Evolutionary conservation across 2,888 invertebrate genomes (phyloP).

Genomic region (Anoplius nigerrimus): DNA sequence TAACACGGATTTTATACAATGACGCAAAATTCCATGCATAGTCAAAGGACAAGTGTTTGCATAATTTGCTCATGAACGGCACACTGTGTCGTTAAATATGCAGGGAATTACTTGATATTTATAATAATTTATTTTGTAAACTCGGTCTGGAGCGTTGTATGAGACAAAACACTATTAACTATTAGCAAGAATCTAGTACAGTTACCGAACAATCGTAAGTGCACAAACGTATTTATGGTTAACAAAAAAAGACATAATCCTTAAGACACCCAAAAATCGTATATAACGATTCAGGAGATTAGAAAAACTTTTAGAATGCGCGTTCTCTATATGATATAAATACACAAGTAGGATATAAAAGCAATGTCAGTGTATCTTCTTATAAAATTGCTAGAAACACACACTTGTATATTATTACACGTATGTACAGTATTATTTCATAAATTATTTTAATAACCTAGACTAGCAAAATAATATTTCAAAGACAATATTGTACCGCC

Average conservation of each 20-base stretch:
- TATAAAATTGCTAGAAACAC: slow-evolving; percentile 6
- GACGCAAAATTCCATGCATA: slow-evolving; percentile 12
- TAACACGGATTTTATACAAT: slow-evolving; percentile 29
- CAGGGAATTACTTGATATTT: slow-evolving; percentile 23
- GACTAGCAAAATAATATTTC: slow-evolving; percentile 34
- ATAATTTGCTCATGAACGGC: slow-evolving; percentile 25
- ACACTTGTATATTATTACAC: slow-evolving; percentile 37
- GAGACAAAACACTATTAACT: neutral
- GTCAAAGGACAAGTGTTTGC: slow-evolving; percentile 15
- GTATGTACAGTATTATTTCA: slow-evolving; percentile 62
- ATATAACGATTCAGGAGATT: slow-evolving; percentile 13
- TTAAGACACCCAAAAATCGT: neutral
- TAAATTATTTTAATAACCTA: slow-evolving; percentile 60
- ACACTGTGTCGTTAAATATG: slow-evolving; percentile 16
- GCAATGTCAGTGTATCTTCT: slow-evolving; percentile 12
- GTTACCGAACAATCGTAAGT: slow-evolving; percentile 5
- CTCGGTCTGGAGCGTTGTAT: slow-evolving; percentile 1
- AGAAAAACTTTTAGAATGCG: slow-evolving; percentile 10
- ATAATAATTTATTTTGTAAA: slow-evolving; percentile 31
- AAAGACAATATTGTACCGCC: slow-evolving; percentile 43
- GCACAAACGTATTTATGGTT: slow-evolving; percentile 17
- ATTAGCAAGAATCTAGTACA: slow-evolving; percentile 8
- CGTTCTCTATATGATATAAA: neutral
- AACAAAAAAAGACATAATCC: neutral
- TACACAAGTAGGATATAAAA: slow-evolving; percentile 9